Evolutionary conservation across 2,888 invertebrate genomes (phyloP).

Genomic region (Clivina fossor): DNA sequence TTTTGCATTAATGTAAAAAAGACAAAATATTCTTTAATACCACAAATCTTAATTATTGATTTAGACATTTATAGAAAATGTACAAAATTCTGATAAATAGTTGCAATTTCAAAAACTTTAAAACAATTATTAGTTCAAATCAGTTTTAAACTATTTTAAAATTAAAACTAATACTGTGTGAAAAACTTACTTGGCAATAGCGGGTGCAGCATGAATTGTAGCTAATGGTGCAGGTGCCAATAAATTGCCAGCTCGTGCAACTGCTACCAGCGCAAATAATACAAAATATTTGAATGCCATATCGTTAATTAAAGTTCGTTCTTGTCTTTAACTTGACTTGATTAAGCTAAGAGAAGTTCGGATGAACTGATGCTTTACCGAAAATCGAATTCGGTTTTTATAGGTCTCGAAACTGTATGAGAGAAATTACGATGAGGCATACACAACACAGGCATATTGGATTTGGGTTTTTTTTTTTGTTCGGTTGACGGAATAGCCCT

Average conservation of each 20-base stretch:
- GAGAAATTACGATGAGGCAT: too few species aligned
- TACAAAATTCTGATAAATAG: neutral
- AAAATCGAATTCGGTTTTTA: slow-evolving; percentile 20
- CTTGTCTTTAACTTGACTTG: too few species aligned
- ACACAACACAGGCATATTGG: too few species aligned
- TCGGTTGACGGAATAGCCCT: too few species aligned
- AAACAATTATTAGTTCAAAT: too few species aligned
- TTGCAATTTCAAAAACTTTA: neutral
- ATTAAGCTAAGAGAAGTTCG: neutral
- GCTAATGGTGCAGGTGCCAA: slow-evolving; percentile 21
- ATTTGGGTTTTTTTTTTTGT: too few species aligned
- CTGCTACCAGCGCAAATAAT: slow-evolving; percentile 40
- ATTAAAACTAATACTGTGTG: too few species aligned
- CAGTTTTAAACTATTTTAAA: too few species aligned
- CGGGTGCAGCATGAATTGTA: slow-evolving; percentile 6
- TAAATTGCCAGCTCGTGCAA: slow-evolving; percentile 44
- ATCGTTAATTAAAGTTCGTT: slow-evolving; percentile 8
- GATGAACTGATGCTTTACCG: slow-evolving; percentile 19
- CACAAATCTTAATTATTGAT: neutral
- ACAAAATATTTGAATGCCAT: slow-evolving; percentile 31
- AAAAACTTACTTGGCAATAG: slow-evolving; percentile 18
- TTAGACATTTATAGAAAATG: neutral
- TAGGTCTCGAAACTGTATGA: too few species aligned
- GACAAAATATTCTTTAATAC: neutral
- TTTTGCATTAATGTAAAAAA: too few species aligned